Evolutionary conservation across 1,140 invertebrate species (phyloP), one percentile per base, ranked within the genome.

Genomic region (Caenorhabditis inopinata): DNA sequence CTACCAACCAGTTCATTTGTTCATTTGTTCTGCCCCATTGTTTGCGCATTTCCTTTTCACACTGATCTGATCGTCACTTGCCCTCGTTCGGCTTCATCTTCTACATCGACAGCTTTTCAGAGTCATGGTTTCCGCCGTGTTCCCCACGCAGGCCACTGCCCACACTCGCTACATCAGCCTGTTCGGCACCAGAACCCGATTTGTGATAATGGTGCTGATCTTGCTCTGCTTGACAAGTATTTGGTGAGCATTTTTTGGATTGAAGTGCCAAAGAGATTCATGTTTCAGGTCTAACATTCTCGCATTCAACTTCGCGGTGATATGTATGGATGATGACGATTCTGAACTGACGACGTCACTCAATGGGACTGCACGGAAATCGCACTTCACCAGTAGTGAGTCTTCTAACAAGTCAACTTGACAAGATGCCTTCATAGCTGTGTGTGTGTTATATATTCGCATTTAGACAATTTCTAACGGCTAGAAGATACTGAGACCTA

Each of bases 141-240:
- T 74, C 68, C 78, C 78, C 18, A 74, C 38, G 27, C 62, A 79
- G 68, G 68, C 78, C 7, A 75, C 68, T 32, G 79, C 79, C 73
- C 42, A 76, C 29, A 73, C 73, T 27, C 79, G 74, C 49, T 81
- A 83, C 80, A 80, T 81, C 73, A 49, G 47, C 47, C 38, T 82
- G 38, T 83, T 83, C 82, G 82, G 82, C 18, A 83, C 80, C n/a
- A 51, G 82, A 32, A 83, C 82, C 7, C 81, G 82, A 48, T 83
- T 83, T 47, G 82, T 83, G 46, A 62, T 83, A n/a, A 83, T 83
- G 82, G 80, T 83, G 12, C 51, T 83, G 51, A 68, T 83, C 42
- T 76, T 83, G 27, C 53, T 83, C 9, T 83, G 82, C 29, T 27
- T 83, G 46, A 79, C 82, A 9, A 83, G 80, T 53, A 83, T 83